These are phyloP conservation scores for Alca torda DNA, from an alignment of 2,797 vertebrate species.

Conservation along the genomic window DNA sequence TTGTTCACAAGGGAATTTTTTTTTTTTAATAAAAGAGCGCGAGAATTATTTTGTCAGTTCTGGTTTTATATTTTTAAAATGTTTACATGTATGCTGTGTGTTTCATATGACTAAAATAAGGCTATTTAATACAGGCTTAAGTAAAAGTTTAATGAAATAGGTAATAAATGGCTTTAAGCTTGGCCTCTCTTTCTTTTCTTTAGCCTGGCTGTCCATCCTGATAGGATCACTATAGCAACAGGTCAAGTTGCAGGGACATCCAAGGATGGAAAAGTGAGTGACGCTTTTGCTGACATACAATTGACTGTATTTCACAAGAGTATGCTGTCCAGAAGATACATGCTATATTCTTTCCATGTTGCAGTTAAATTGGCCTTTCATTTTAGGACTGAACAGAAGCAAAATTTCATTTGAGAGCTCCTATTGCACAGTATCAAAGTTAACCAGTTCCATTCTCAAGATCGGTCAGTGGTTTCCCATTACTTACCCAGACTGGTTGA, in stretches of 20 bases:
- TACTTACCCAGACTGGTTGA: background rate
- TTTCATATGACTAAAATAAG: background rate
- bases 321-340: background rate
- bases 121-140: background rate
- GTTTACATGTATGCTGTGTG: background rate
- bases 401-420: background rate
- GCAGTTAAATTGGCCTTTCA: background rate
- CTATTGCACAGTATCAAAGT: background rate
- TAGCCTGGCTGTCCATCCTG: conserved; percentile 96
- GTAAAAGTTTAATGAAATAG: background rate
- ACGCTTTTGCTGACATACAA: background rate
- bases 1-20: background rate
- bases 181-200: conserved; percentile 3
- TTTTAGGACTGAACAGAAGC: background rate
- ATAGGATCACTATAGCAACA: conserved; percentile 99
- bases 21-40: background rate
- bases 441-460: background rate
- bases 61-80: background rate
- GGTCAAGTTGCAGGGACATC: conserved; percentile 97
- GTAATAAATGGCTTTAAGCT: background rate
- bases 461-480: background rate
- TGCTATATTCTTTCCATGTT: background rate
- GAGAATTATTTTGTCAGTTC: background rate
- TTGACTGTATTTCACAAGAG: background rate
- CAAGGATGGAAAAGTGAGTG: conserved; percentile 94